Evolutionary conservation across 2,797 vertebrate genomes (phyloP), one percentile per base, ranked within the genome.

Genomic region (Thunnus albacares): DNA sequence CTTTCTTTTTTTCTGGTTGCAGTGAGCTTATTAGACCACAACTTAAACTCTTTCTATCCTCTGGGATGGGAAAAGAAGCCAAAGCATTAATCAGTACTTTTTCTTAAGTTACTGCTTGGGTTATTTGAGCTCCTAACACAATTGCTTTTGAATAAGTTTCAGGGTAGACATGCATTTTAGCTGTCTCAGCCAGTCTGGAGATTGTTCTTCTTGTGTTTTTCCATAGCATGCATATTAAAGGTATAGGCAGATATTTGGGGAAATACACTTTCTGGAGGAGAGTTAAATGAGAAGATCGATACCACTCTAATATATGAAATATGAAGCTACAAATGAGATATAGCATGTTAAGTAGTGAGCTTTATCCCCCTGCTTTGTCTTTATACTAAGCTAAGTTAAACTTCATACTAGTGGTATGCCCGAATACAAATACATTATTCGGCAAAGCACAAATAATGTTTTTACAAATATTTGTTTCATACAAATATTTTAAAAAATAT

Each of bases 31-130:
- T 59, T 65, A 20, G 33, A 60, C 20, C 14, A 66, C 67, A 66
- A 45, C n/a, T 28, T 68, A 13, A 58, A 43, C 2, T 14, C 2
- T 0, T 8, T 20, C n/a, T 20, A 11, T 60, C 2, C 30, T 18
- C 18, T 74, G 35, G 49, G 38, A 56, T 43, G 33, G 53, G 49
- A 26, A 61, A 14, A 1, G 5, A 75, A 61, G 47, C 35, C 24
- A 10, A 64, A 49, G 4, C 70, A 63, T 73, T 38, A 59, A 71
- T 72, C 52, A 55, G 35, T 67, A 43, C 28, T 45, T 63, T 59
- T 22, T 58, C 11, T 56, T 28, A 2, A 73, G 15, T 22, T 70
- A 28, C 35, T 49, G 14, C 24, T 43, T 24, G 20, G 33, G 20
- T 70, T 59, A 53, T 72, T 64, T 69, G 2, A 60, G 15, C 33